A percentile compares a stretch with the other conserved stretches of the same genome.
Conservation (phyloP, 2,113 vertebrate genomes). For the Phaetusa simplex region DNA sequence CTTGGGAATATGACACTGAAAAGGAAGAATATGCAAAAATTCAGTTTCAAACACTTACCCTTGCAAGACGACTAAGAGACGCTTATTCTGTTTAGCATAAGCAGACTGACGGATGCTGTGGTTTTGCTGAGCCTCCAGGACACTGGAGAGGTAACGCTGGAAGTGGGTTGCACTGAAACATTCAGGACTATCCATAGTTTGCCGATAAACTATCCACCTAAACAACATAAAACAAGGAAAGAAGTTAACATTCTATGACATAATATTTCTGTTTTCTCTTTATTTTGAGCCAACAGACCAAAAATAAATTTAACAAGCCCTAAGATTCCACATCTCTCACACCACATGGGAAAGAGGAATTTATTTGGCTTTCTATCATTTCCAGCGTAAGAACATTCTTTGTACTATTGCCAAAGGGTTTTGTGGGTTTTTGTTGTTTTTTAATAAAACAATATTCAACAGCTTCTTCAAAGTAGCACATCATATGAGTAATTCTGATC, state of each 20-base stretch:
- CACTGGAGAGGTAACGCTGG: slow-evolving; percentile 83
- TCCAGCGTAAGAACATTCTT: background rate
- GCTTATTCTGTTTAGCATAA: slow-evolving; percentile 65
- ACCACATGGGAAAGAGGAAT: background rate
- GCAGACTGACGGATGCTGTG: slow-evolving; percentile 24
- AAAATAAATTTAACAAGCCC: background rate
- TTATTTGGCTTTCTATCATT: background rate
- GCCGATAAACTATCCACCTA: slow-evolving; percentile 89
- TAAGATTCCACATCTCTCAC: background rate
- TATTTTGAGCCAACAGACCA: fast-evolving
- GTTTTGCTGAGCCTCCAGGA: slow-evolving; percentile 80
- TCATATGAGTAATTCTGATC: background rate
- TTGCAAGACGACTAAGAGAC: slow-evolving; percentile 87
- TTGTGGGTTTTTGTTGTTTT: background rate
- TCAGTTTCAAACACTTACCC: slow-evolving; percentile 75
- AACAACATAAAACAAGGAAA: background rate
- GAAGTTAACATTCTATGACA: background rate
- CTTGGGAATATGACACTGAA: background rate
- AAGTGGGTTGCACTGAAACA: slow-evolving; percentile 88
- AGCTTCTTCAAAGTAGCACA: background rate
- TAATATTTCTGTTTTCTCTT: background rate
- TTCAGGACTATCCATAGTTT: slow-evolving; percentile 79
- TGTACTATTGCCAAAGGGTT: background rate
- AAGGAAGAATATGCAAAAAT: background rate
- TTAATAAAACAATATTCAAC: background rate